Percentiles rank a stretch among this genome's conserved stretches.
Evolutionary conservation across 2,888 invertebrate species (phyloP).

Genomic region (Phalera bucephala): DNA sequence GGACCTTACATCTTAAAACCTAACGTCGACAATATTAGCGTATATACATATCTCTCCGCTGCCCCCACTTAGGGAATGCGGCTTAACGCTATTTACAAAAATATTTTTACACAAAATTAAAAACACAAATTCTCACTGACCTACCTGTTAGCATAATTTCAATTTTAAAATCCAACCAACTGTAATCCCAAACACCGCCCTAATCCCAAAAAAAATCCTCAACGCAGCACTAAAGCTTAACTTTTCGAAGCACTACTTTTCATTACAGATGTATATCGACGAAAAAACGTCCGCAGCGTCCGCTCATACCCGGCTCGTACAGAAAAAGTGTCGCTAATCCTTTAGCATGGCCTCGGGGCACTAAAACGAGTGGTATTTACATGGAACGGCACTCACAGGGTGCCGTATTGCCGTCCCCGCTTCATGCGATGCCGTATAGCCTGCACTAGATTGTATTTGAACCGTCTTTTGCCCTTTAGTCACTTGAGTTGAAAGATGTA

Average conservation of each 20-base stretch:
- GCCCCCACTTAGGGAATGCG: too few relatives aligned
- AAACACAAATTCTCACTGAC: too few relatives aligned
- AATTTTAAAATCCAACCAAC: too few relatives aligned
- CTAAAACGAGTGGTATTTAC: constrained; percentile 39
- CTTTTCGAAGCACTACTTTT: constrained; percentile 4
- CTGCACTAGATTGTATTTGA: neutral
- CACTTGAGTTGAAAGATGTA: neutral
- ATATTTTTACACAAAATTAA: too few relatives aligned
- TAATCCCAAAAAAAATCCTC: too few relatives aligned
- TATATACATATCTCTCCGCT: too few relatives aligned
- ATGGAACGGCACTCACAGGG: constrained; percentile 45
- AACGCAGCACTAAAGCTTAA: neutral
- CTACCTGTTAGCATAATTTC: too few relatives aligned
- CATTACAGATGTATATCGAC: constrained; percentile 5
- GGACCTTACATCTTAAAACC: too few relatives aligned
- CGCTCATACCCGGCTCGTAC: constrained; percentile 6
- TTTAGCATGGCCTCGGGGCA: constrained; percentile 32
- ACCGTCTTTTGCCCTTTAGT: neutral
- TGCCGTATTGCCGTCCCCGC: constrained; percentile 2
- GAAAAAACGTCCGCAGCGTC: constrained; percentile 3
- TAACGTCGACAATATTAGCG: too few relatives aligned
- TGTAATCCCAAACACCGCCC: too few relatives aligned
- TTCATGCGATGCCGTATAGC: constrained; percentile 1
- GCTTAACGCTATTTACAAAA: too few relatives aligned
- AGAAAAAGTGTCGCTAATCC: constrained; percentile 32